Conservation (phyloP, 1,140 invertebrate genomes). For the Magallana gigas region DNA sequence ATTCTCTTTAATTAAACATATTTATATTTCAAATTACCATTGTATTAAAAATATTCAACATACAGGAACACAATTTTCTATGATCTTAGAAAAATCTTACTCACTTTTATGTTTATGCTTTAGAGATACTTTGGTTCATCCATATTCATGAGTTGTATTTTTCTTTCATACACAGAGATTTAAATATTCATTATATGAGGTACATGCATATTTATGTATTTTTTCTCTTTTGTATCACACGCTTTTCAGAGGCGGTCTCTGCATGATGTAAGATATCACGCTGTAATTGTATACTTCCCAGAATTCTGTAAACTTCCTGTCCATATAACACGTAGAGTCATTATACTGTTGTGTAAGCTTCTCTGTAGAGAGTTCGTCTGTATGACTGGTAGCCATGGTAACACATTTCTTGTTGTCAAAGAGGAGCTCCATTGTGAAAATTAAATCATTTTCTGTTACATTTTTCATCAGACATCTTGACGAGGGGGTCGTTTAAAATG, state of each 20-base stretch:
- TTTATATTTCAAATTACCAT: too few species aligned
- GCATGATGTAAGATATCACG: conserved; percentile 28
- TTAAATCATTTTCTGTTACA: too few species aligned
- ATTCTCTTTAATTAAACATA: too few species aligned
- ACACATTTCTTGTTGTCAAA: too few species aligned
- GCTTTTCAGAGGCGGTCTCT: conserved; percentile 7
- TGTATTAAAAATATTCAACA: too few species aligned
- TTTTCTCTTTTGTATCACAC: conserved; percentile 15
- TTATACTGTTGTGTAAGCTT: conserved; percentile 10
- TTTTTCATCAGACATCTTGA: too few species aligned
- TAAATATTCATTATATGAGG: neutral
- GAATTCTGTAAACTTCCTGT: conserved; percentile 29
- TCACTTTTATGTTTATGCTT: too few species aligned
- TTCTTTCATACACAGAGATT: neutral
- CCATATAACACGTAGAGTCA: conserved; percentile 1
- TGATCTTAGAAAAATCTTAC: too few species aligned
- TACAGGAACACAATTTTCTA: too few species aligned
- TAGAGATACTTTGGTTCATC: neutral
- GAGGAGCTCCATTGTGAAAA: too few species aligned
- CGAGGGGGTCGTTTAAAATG: too few species aligned
- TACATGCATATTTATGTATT: neutral
- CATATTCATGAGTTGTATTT: neutral
- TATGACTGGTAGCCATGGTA: too few species aligned
- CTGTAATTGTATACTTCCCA: conserved; percentile 12
- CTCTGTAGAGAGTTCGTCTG: conserved; percentile 30